Conservation (phyloP, 2,113 vertebrate genomes). For the Megaceryle maxima region DNA sequence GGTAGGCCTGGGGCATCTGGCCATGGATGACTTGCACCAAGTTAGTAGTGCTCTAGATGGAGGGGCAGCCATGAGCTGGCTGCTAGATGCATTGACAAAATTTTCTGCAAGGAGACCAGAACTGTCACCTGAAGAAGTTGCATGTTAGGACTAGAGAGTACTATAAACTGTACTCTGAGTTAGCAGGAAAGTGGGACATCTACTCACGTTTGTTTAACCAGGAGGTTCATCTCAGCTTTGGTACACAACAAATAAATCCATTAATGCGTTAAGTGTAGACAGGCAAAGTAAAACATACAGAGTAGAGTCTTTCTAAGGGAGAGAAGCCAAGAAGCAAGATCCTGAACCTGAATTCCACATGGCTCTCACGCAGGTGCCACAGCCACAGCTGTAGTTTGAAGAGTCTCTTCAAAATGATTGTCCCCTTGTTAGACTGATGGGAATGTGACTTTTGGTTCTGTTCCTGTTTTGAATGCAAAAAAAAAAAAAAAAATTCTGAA, state of each 20-base stretch:
- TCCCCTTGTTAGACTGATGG: conserved; percentile 41
- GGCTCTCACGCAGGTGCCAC: conserved; percentile 9
- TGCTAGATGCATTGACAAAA: not conserved
- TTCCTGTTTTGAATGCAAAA: conserved; percentile 23
- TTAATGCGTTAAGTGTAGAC: not conserved
- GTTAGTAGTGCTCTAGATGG: not conserved
- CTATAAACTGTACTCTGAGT: not conserved
- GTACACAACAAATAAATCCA: not conserved
- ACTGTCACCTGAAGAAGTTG: not conserved
- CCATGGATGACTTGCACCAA: not conserved
- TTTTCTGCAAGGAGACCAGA: not conserved
- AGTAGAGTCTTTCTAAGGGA: not conserved
- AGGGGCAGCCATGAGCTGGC: not conserved
- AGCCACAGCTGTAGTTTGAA: conserved; percentile 34
- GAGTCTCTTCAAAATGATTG: conserved; percentile 59
- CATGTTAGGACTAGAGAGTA: not conserved
- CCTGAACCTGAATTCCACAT: not conserved
- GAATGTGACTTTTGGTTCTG: conserved; percentile 36
- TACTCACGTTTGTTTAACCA: not conserved
- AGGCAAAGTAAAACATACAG: not conserved
- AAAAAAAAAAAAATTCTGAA: not conserved
- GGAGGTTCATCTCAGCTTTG: not conserved
- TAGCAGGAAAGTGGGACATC: not conserved
- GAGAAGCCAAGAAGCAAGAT: conserved; percentile 16
- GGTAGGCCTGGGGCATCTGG: not conserved